Evolutionary conservation across 2,113 vertebrate species (phyloP).

Genomic region (Cinclus cinclus): DNA sequence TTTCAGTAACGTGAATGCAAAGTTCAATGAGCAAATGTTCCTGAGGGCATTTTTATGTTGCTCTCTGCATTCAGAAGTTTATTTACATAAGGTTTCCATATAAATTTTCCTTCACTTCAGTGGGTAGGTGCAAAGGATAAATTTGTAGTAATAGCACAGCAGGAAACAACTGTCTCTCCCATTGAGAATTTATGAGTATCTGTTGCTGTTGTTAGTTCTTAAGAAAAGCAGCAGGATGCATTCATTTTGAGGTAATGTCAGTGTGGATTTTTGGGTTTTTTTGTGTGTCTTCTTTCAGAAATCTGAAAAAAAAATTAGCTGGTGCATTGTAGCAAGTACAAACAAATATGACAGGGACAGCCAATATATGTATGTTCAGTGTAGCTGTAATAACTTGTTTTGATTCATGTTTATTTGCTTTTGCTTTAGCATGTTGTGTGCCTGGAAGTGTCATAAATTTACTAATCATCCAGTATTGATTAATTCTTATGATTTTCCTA

Average conservation of each 20-base stretch:
- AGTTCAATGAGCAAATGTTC: neutral
- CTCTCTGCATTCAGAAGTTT: neutral
- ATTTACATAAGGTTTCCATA: neutral
- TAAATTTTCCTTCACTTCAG: neutral
- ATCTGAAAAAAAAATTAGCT: neutral
- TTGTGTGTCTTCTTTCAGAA: neutral
- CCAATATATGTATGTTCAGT: neutral
- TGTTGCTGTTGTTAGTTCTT: neutral
- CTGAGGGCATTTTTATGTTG: neutral
- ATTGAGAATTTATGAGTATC: neutral
- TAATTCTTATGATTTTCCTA: neutral
- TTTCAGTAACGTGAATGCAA: neutral
- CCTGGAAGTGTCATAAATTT: neutral
- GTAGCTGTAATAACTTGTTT: neutral
- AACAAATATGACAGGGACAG: neutral
- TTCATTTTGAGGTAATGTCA: neutral
- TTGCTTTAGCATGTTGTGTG: neutral
- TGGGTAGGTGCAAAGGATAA: neutral
- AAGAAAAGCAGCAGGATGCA: neutral
- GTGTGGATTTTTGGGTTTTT: neutral
- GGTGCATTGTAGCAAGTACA: neutral
- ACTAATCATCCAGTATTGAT: neutral
- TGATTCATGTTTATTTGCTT: neutral
- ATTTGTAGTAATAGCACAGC: neutral
- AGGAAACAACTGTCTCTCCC: neutral